A percentile compares a stretch with the other conserved stretches of the same genome.
phyloP scores from a whole-genome alignment of 2,113 vertebrate genomes.

The Alligator mississippiensis region DNA sequence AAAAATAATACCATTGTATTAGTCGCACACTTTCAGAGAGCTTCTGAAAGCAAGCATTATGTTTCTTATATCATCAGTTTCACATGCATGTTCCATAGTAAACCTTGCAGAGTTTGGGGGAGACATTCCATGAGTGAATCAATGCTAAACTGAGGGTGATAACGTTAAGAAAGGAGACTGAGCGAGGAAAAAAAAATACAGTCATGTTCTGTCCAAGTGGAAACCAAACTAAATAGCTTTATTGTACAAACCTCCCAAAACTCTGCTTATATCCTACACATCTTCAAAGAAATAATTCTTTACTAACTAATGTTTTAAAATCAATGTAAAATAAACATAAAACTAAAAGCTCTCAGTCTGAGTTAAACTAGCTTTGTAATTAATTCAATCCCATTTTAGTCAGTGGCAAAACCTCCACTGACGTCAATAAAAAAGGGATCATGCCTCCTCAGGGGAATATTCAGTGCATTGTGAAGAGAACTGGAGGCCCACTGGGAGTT shows the following conservation, averaged over 20 bases:
- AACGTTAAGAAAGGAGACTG: neutral
- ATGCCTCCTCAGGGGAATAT: neutral
- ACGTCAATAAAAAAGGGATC: neutral
- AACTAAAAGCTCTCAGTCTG: neutral
- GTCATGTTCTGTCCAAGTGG: neutral
- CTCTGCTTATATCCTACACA: fast-evolving
- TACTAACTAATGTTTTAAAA: neutral
- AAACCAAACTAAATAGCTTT: neutral
- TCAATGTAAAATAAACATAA: neutral
- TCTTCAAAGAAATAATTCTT: neutral
- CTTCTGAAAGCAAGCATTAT: neutral
- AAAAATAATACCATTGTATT: slow-evolving; percentile 32
- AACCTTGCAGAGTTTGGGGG: neutral
- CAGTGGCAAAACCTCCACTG: neutral
- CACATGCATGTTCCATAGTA: neutral
- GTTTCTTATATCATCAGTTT: neutral
- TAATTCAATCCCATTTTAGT: neutral
- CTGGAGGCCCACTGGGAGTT: neutral
- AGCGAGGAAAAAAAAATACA: neutral
- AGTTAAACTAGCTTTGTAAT: neutral
- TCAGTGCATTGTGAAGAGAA: neutral
- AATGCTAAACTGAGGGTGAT: neutral
- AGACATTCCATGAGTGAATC: fast-evolving
- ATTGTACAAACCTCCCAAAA: fast-evolving
- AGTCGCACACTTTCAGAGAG: slow-evolving; percentile 2